phyloP scores from a whole-genome alignment of 2,113 vertebrate genomes.

The Eulacestoma nigropectus region DNA sequence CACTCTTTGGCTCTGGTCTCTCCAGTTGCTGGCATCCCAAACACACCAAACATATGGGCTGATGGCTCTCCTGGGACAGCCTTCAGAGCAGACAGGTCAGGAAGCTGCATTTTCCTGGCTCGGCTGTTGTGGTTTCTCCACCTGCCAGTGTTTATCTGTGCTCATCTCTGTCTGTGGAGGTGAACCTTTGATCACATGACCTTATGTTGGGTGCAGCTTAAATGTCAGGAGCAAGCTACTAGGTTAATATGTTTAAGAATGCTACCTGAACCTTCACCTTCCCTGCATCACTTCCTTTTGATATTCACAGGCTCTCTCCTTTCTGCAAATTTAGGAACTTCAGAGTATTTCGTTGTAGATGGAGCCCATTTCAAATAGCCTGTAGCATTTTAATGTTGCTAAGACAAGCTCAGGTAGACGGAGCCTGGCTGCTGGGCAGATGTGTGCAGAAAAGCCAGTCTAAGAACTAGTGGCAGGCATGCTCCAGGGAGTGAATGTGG shows the following conservation, averaged over 20 bases:
- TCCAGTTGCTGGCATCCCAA: not conserved
- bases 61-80: not conserved
- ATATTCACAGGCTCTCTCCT: not conserved
- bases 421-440: not conserved
- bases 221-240: not conserved
- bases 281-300: not conserved
- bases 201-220: not conserved
- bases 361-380: not conserved
- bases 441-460: not conserved
- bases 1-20: not conserved
- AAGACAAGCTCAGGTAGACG: not conserved
- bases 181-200: not conserved
- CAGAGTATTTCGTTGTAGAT: not conserved
- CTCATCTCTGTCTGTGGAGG: not conserved
- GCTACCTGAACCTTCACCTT: not conserved
- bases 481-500: not conserved
- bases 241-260: not conserved
- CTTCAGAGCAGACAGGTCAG: not conserved
- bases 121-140: not conserved
- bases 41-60: not conserved
- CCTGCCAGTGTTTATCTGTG: not conserved
- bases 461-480: not conserved
- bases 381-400: not conserved
- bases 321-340: not conserved
- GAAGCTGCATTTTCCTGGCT: not conserved